phyloP scores from a whole-genome alignment of 2,888 invertebrate genomes.

The Protonemura montana region DNA sequence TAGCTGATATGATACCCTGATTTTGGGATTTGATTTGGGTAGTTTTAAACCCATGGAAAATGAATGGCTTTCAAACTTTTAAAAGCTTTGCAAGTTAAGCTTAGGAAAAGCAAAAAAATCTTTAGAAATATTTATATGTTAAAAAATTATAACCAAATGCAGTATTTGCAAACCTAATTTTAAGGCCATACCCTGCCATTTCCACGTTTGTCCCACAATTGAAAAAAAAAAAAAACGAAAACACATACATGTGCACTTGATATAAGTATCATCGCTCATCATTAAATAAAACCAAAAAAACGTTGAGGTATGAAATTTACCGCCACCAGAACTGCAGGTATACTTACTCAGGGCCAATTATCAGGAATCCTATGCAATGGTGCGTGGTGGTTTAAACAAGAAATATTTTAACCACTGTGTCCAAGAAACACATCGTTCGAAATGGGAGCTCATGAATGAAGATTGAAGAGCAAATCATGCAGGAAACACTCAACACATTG shows the following conservation, averaged over 20 bases:
- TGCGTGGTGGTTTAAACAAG: constrained; percentile 59
- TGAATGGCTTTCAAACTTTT: too few species aligned
- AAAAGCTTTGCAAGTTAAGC: too few species aligned
- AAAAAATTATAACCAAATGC: too few species aligned
- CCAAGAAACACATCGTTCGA: constrained; percentile 34
- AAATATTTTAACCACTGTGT: constrained; percentile 50
- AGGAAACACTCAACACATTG: not conserved
- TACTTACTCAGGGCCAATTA: constrained; percentile 50
- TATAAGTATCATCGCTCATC: constrained; percentile 21
- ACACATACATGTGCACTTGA: constrained; percentile 47
- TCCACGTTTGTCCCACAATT: not conserved
- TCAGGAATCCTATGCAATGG: constrained; percentile 71
- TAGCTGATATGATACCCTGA: too few species aligned
- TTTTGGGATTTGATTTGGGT: too few species aligned
- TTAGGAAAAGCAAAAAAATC: too few species aligned
- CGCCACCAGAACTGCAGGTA: constrained; percentile 50
- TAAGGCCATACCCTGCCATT: not conserved
- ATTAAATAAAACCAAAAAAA: constrained; percentile 46
- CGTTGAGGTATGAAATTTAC: constrained; percentile 47
- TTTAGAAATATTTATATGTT: too few species aligned
- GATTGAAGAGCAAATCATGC: constrained; percentile 4
- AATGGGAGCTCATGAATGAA: not conserved
- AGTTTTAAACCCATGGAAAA: too few species aligned
- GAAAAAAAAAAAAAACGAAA: not conserved
- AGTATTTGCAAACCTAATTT: not conserved